Conservation (phyloP, 2,888 invertebrate genomes). For the Phanerotoma sp. region DNA sequence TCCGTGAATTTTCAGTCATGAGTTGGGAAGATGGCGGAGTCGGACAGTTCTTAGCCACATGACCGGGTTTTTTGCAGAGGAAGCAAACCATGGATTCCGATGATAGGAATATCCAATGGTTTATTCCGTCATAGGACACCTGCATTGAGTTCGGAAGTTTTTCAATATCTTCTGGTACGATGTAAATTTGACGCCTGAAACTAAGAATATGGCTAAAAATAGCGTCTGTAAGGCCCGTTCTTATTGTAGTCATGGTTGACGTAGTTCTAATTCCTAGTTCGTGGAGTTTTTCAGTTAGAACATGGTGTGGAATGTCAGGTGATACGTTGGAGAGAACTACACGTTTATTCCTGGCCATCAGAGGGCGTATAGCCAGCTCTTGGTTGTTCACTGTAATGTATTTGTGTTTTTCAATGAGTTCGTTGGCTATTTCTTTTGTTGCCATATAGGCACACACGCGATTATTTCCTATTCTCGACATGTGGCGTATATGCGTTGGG, state of each 20-base stretch:
- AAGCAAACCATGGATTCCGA: conserved; percentile 18
- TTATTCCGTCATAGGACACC: conserved; percentile 18
- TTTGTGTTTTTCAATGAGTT: conserved; percentile 21
- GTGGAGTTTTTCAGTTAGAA: too few relatives aligned
- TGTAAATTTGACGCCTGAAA: conserved; percentile 30
- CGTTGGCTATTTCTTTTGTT: conserved; percentile 6
- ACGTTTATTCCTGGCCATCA: conserved; percentile 28
- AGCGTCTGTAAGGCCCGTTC: too few relatives aligned
- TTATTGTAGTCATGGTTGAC: too few relatives aligned
- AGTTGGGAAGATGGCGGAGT: not conserved
- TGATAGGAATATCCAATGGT: conserved; percentile 22
- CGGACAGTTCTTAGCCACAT: conserved; percentile 20
- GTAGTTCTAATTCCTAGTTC: too few relatives aligned
- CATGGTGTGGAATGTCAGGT: conserved; percentile 1
- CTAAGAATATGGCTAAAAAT: too few relatives aligned
- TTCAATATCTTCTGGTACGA: conserved; percentile 26
- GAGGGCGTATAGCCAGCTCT: conserved; percentile 22
- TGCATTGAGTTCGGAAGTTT: conserved; percentile 22
- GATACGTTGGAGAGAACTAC: conserved; percentile 10
- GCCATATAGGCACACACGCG: conserved; percentile 6
- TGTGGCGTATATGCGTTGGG: too few relatives aligned
- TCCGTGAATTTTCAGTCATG: not conserved
- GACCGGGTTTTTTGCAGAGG: conserved; percentile 14
- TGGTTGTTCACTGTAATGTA: conserved; percentile 23
- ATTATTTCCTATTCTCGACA: too few relatives aligned